A percentile compares a stretch with the other conserved stretches of the same genome.
phyloP scores from a whole-genome alignment of 2,888 invertebrate genomes.

The Phengaris arion region DNA sequence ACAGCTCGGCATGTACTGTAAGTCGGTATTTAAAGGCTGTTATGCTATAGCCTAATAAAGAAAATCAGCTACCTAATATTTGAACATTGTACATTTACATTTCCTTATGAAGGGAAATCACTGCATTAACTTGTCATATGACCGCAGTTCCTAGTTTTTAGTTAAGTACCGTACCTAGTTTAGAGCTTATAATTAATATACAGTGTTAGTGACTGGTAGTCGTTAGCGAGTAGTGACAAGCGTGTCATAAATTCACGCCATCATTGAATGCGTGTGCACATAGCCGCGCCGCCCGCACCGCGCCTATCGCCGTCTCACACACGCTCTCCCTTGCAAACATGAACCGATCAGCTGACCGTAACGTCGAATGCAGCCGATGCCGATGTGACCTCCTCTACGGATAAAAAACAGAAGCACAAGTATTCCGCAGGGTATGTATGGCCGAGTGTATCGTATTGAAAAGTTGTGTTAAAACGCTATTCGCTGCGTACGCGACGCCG shows the following conservation, averaged over 20 bases:
- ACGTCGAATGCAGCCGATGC: conserved; percentile 50
- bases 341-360: conserved; percentile 72
- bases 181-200: neutral
- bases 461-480: neutral
- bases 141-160: neutral
- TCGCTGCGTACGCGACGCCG: neutral
- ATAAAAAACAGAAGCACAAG: conserved; percentile 50
- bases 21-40: neutral
- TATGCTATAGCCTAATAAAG: neutral
- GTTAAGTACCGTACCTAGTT: too few relatives aligned
- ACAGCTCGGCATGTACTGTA: neutral
- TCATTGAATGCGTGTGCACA: conserved; percentile 48
- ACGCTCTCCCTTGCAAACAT: conserved; percentile 45
- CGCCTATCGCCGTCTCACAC: conserved; percentile 41
- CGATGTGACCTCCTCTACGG: conserved; percentile 49
- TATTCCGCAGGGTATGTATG: neutral
- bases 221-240: conserved; percentile 13
- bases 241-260: conserved; percentile 29
- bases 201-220: neutral
- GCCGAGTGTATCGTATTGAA: neutral
- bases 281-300: conserved; percentile 41
- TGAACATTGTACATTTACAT: neutral
- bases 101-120: neutral
- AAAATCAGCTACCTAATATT: neutral
- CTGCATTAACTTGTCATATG: neutral